Conservation (phyloP, 37 sponge, comb jelly and placozoan species). For the Spongilla lacustris region DNA sequence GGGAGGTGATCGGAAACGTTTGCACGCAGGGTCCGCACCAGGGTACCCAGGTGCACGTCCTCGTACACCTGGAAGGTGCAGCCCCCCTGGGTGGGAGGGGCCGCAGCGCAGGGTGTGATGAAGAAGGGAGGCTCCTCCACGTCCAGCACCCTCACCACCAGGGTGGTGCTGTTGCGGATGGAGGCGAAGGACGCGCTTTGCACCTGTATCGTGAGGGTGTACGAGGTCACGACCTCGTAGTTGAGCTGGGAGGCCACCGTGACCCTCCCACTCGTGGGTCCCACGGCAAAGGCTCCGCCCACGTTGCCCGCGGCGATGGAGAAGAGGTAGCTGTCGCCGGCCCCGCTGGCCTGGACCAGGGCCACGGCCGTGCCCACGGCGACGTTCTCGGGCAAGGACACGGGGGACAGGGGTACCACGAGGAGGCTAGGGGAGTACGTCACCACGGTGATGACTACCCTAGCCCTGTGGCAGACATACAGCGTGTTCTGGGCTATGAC, state of each 20-base stretch:
- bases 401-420: conserved; percentile 35
- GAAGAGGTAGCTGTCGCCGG: conserved; percentile 40
- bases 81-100: neutral
- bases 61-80: conserved; percentile 55
- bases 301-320: conserved; percentile 61
- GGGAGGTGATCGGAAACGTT: conserved; percentile 51
- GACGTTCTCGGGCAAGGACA: conserved; percentile 56
- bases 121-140: conserved; percentile 77
- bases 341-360: conserved; percentile 50
- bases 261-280: conserved; percentile 54
- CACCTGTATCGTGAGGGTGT: conserved; percentile 35
- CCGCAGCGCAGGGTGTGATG: conserved; percentile 41
- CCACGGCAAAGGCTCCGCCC: conserved; percentile 56
- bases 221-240: conserved; percentile 15
- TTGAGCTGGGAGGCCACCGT: conserved; percentile 33
- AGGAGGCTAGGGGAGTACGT: conserved; percentile 32
- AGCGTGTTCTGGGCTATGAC: conserved; percentile 65
- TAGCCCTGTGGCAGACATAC: conserved; percentile 65
- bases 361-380: conserved; percentile 38
- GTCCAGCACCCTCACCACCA: conserved; percentile 38
- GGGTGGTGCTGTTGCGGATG: neutral
- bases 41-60: neutral
- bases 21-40: conserved; percentile 24
- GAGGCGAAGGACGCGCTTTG: neutral
- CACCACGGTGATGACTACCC: conserved; percentile 40